Base-by-base conservation (phyloP, 2,888 invertebrate genomes). In the Dorcus hopei region DNA sequence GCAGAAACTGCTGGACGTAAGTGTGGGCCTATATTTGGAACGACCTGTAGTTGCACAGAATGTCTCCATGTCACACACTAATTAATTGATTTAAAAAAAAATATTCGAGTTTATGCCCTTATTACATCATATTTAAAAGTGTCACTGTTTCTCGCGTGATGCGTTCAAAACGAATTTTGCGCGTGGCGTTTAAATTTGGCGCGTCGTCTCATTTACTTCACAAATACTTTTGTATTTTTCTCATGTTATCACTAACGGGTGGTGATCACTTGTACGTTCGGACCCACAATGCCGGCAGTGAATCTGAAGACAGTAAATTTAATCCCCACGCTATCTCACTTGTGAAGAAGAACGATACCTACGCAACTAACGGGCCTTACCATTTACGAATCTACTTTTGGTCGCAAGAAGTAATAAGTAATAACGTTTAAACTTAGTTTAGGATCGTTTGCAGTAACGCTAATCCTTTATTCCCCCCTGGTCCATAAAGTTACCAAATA, bases 1-100 rank as follows among this genome's bases (percentile, higher is more conserved):
- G 77, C 85, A 86, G 77, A 83, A 85, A 73, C 77, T 84, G 70
- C 80, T 82, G 66, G 84, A 81, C 57, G 83, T 84, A 65, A 85
- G 74, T 59, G 84, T 82, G 62, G 85, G 83, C 74, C 85, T 81
- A 75, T 83, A 84, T 74, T 86, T 86, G 77, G 83, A 82, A 76
- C 85, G 85, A 72, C 85, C 81, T 71, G 82, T 84, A 74, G 62
- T 61, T 19, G 65, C 59, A 54, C 84, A 84, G 82, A 85, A 82
- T 47, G 85, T 85, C 73, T 85, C 85, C 85, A 85, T 85, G 38
- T 82, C 82, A 64, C 52, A 61, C 60, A 57, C 59, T 19, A 19
- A 19, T 1, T 19, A 19, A 19, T 19, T 19, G 19, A 19, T 19
- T 19, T 19, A 19, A 19, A 43, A 43, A 38, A 26, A 41, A 41